Conservation (phyloP, 2,113 vertebrate species). For the Henicopernis longicauda region DNA sequence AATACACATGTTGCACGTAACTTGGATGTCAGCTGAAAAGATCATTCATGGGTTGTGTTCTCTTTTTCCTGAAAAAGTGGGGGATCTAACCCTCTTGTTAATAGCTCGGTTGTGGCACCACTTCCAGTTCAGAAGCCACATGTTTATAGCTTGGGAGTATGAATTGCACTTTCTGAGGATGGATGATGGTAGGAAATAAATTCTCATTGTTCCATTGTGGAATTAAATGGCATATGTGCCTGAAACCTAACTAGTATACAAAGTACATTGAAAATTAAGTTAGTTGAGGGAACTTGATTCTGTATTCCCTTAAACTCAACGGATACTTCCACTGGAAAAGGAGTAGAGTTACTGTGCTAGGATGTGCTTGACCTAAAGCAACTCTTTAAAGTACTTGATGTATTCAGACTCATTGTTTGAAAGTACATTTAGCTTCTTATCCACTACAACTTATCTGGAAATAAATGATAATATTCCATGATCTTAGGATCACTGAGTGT, state of each 20-base stretch:
- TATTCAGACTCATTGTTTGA: not conserved
- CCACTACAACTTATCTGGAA: not conserved
- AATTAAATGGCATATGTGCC: not conserved
- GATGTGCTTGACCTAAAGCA: not conserved
- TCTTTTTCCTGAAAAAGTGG: not conserved
- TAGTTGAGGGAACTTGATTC: not conserved
- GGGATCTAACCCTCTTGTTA: not conserved
- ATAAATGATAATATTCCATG: not conserved
- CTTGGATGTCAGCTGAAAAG: not conserved
- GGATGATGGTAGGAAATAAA: not conserved
- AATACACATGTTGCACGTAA: not conserved
- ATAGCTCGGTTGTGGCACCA: not conserved
- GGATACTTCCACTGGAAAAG: not conserved
- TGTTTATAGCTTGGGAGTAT: not conserved
- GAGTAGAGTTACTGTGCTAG: not conserved
- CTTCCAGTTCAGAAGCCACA: not conserved
- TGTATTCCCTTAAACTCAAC: not conserved
- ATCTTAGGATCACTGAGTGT: not conserved
- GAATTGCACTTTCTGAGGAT: not conserved
- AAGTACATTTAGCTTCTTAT: not conserved
- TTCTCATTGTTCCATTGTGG: not conserved
- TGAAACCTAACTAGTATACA: not conserved
- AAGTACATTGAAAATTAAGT: not conserved
- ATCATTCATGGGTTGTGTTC: not conserved
- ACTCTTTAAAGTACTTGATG: not conserved